Conservation (phyloP, 2,113 vertebrate species). For the Pelecanoides urinatrix region DNA sequence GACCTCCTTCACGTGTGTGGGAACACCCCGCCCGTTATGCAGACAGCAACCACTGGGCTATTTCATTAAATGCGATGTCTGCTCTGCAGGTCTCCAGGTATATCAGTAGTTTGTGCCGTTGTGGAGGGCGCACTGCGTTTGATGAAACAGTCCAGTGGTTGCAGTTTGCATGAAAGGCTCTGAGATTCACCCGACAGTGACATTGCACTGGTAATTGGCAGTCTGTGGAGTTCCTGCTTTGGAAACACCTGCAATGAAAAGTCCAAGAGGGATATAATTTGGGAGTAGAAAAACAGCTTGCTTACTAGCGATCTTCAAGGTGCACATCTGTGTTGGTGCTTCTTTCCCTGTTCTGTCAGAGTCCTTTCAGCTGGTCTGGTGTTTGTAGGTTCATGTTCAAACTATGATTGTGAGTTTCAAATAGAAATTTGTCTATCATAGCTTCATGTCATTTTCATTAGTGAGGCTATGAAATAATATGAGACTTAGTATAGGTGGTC, state of each 20-base stretch:
- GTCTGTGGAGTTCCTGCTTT: neutral
- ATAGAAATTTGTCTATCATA: neutral
- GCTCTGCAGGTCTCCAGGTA: neutral
- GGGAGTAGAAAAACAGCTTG: neutral
- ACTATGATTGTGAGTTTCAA: neutral
- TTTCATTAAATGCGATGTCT: fast-evolving
- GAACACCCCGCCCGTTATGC: fast-evolving
- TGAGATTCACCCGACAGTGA: neutral
- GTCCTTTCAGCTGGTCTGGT: neutral
- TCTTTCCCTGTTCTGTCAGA: neutral
- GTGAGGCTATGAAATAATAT: neutral
- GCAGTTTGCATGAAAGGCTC: neutral
- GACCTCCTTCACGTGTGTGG: neutral
- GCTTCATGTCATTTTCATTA: neutral
- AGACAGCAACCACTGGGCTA: neutral
- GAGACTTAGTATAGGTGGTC: neutral
- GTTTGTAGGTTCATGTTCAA: neutral
- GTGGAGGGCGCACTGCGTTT: neutral
- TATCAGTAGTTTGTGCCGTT: neutral
- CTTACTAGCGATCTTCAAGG: neutral
- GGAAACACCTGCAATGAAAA: neutral
- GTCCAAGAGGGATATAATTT: neutral
- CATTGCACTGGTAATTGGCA: neutral
- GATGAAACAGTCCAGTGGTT: neutral
- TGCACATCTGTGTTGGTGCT: neutral